Percentiles rank a stretch among this genome's conserved stretches.
Conservation (phyloP, 1,140 invertebrate species). For the Maniola jurtina region DNA sequence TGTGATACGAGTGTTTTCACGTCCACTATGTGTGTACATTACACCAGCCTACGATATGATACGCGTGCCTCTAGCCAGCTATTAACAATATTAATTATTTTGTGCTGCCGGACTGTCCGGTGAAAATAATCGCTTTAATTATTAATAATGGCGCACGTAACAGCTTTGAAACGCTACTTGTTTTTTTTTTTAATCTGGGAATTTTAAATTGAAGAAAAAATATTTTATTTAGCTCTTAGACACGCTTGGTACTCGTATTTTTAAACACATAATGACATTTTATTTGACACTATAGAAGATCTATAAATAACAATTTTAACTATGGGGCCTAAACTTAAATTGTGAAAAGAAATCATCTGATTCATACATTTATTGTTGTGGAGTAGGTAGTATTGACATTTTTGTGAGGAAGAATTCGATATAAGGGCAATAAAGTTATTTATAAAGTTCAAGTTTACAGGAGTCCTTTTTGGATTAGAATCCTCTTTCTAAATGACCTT, state of each 20-base stretch:
- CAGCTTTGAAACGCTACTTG: slow-evolving; percentile 13
- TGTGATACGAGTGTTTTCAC: slow-evolving; percentile 20
- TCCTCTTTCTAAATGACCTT: too few species aligned
- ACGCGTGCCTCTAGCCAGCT: slow-evolving; percentile 41
- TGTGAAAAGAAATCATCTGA: too few species aligned
- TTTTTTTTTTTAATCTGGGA: neutral
- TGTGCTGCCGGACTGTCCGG: slow-evolving; percentile 37
- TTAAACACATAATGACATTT: neutral
- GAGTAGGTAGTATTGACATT: too few species aligned
- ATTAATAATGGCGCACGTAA: slow-evolving; percentile 44
- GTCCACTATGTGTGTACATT: slow-evolving; percentile 27
- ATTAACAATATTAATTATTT: slow-evolving; percentile 61
- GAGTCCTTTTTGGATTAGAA: too few species aligned
- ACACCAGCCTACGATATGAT: slow-evolving; percentile 34
- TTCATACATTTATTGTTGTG: too few species aligned
- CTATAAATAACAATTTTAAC: too few species aligned
- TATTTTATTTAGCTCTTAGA: neutral
- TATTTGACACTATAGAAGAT: too few species aligned
- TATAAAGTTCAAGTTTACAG: too few species aligned
- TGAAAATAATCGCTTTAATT: slow-evolving; percentile 59
- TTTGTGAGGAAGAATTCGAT: too few species aligned
- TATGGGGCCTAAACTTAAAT: too few species aligned
- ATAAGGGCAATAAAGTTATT: too few species aligned
- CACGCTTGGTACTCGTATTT: neutral
- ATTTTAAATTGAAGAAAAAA: neutral